phyloP scores from a whole-genome alignment of 2,888 invertebrate genomes.

The Hermodice carunculata region DNA sequence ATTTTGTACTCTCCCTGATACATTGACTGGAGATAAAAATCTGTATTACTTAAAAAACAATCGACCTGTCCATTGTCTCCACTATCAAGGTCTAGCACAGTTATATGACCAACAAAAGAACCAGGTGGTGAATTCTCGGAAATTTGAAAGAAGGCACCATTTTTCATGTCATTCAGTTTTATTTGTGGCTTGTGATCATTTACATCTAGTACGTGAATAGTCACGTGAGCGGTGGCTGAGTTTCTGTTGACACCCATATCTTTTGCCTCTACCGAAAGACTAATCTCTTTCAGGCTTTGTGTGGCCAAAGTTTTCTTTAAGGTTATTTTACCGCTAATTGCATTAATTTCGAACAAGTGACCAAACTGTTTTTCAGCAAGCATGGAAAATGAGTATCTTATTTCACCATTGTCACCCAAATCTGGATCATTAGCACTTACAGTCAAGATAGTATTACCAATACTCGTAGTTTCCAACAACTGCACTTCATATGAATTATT shows the following conservation, averaged over 20 bases:
- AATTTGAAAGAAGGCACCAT: too few relatives aligned
- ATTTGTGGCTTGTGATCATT: constrained; percentile 25
- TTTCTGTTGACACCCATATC: too few relatives aligned
- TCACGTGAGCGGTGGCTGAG: too few relatives aligned
- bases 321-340: constrained; percentile 14
- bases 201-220: constrained; percentile 19
- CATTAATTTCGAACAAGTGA: constrained; percentile 13
- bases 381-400: constrained; percentile 14
- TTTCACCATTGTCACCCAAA: constrained; percentile 16
- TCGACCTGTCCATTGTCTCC: constrained; percentile 11
- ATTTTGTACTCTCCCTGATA: constrained; percentile 14
- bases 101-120: constrained; percentile 26
- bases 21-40: constrained; percentile 10
- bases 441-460: constrained; percentile 72
- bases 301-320: constrained; percentile 1
- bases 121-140: too few relatives aligned
- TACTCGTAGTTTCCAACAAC: constrained; percentile 88
- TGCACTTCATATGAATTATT: constrained; percentile 87
- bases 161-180: constrained; percentile 20
- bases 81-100: constrained; percentile 19
- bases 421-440: constrained; percentile 23
- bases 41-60: constrained; percentile 5
- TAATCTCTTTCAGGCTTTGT: too few relatives aligned
- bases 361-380: background rate
- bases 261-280: too few relatives aligned